Conservation (phyloP, 2,888 invertebrate genomes). For the Imbricaverruca yamaguchii region DNA sequence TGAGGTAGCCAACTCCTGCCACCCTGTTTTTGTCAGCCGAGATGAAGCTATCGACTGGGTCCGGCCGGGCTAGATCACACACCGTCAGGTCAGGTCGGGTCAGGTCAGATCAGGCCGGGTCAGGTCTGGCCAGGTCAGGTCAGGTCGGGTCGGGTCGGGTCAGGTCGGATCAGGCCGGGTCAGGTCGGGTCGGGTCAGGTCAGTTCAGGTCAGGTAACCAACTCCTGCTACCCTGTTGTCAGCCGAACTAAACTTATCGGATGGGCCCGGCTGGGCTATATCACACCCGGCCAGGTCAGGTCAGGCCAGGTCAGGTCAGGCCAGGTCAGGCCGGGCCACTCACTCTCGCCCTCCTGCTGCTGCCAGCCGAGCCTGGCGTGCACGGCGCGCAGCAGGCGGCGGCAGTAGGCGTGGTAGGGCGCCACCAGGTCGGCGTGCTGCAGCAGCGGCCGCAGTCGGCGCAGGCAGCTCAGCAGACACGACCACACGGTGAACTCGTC, state of each 20-base stretch:
- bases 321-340: conserved; percentile 15
- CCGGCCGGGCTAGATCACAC: no score
- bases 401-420: conserved; percentile 62
- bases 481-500: conserved; percentile 92
- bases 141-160: not conserved
- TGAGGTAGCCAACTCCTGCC: no score
- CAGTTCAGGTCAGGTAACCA: not conserved
- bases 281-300: no score
- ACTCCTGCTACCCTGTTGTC: no score
- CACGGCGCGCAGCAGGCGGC: conserved; percentile 63
- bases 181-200: not conserved
- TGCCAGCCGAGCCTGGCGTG: conserved; percentile 77
- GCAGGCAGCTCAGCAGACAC: conserved; percentile 66
- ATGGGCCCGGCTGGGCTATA: no score
- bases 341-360: conserved; percentile 65
- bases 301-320: no score
- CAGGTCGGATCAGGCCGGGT: not conserved
- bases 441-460: conserved; percentile 65
- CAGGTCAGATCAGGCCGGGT: not conserved
- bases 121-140: not conserved
- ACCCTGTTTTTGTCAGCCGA: no score
- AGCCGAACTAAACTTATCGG: no score
- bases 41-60: no score
- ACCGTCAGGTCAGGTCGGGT: not conserved
- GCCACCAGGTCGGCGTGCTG: conserved; percentile 61